Percentiles rank a stretch among this genome's conserved stretches.
These are phyloP conservation scores for Natrix natrix DNA, from an alignment of 2,797 vertebrate species.

Conservation along the genomic window DNA sequence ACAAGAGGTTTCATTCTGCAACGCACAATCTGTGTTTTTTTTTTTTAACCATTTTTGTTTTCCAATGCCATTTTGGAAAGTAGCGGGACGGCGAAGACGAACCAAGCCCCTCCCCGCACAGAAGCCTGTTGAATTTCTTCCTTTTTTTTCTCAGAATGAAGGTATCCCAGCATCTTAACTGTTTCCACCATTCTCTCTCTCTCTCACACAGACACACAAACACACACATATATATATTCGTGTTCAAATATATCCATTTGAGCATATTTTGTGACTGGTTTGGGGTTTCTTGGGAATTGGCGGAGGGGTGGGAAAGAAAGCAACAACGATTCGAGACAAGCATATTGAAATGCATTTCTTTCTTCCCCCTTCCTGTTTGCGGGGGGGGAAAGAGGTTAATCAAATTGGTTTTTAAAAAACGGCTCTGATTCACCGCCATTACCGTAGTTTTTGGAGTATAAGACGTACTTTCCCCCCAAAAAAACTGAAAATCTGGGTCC, in stretches of 20 bases:
- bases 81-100: slow-evolving; percentile 20
- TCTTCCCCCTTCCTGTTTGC: not conserved
- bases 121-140: not conserved
- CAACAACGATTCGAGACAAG: not conserved
- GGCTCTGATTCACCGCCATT: not conserved
- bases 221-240: slow-evolving; percentile 38
- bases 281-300: slow-evolving; percentile 20
- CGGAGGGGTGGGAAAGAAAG: too few relatives aligned
- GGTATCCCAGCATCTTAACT: slow-evolving; percentile 65
- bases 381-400: slow-evolving; percentile 20
- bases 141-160: slow-evolving; percentile 63
- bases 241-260: slow-evolving; percentile 58
- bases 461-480: too few relatives aligned
- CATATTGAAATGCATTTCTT: slow-evolving; percentile 43
- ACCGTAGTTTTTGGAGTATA: too few relatives aligned
- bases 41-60: slow-evolving; percentile 49
- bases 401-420: not conserved
- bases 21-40: slow-evolving; percentile 72
- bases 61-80: slow-evolving; percentile 51
- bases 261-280: slow-evolving; percentile 53
- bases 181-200: slow-evolving; percentile 52
- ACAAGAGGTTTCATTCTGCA: slow-evolving; percentile 75
- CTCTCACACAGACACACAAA: too few relatives aligned
- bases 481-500: too few relatives aligned
- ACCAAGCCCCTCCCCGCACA: too few relatives aligned